These are phyloP conservation scores for Azemiops feae DNA, from an alignment of 2,113 vertebrate species.

Conservation along the genomic window DNA sequence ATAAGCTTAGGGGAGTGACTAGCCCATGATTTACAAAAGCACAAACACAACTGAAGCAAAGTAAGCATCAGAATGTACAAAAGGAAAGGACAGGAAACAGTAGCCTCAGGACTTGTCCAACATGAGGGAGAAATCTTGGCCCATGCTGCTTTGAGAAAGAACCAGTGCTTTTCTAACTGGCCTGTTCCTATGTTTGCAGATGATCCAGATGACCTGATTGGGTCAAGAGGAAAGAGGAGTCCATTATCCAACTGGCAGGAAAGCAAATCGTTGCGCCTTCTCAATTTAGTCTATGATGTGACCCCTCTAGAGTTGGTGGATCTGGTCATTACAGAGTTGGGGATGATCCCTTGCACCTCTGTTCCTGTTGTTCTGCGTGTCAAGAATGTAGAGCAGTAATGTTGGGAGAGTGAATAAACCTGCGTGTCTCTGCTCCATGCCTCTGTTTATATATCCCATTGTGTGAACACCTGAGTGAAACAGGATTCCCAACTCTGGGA, in stretches of 20 bases:
- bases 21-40: background rate
- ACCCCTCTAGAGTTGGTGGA: conserved; percentile 95
- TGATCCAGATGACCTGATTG: conserved; percentile 91
- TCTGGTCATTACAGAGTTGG: conserved; percentile 96
- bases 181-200: conserved; percentile 65
- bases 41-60: background rate
- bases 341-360: conserved; percentile 98
- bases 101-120: background rate
- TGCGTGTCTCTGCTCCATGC: background rate
- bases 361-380: conserved; percentile 96
- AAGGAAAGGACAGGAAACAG: background rate
- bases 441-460: background rate
- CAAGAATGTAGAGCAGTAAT: conserved; percentile 90
- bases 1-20: background rate
- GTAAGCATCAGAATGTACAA: background rate
- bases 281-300: conserved; percentile 96
- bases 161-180: background rate
- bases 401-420: conserved; percentile 44
- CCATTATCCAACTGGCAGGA: conserved; percentile 84
- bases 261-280: conserved; percentile 78
- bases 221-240: conserved; percentile 81
- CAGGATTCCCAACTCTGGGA: background rate
- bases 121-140: background rate
- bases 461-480: background rate
- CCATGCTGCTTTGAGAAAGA: background rate